Base-by-base conservation (phyloP, 2,888 invertebrate species). In the Synergus umbraculus region DNA sequence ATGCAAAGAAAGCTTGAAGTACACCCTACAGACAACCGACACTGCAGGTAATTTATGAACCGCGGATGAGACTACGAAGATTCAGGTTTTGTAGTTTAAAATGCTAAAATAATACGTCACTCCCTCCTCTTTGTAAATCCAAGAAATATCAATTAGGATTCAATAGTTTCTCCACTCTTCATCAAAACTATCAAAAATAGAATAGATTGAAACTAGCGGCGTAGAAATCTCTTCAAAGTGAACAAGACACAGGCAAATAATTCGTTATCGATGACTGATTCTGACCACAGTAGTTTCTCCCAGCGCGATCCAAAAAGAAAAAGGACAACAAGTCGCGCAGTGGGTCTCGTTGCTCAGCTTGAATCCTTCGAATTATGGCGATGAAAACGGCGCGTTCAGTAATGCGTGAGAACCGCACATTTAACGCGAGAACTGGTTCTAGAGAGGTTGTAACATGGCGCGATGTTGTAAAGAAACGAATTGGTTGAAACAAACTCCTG, bases 351-450 rank as follows among this genome's bases (percentile, higher is more conserved):
- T 12, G 60, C n/a, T 46, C 46, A 46, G 46, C 46, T 46, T 46
- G 46, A 46, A 46, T 46, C 12, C 13, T 46, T 46, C 46, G 46
- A 60, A 22, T 60, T 60, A 60, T 60, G 22, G n/a, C 60, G 60
- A 60, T 60, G 60, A 60, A 60, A 60, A 60, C 18, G 22, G 69
- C 15, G 69, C 69, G 69, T 37, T 69, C 29, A 29, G 69, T 69
- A 69, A 69, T 69, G 69, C 69, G 69, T 69, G 69, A 69, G 69
- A 69, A 69, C 69, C 69, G 66, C 66, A 43, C 66, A 66, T 66
- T 66, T 66, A 66, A 43, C 44, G 66, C 49, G 37, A 69, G 69
- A 69, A 69, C 69, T 69, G 69, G 69, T 69, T 69, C 69, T 69
- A 13, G 37, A 54, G 49, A 54, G 49, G 69, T 54, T 69, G 49